Percentiles rank a stretch among this genome's conserved stretches.
Evolutionary conservation across 2,888 invertebrate species (phyloP).

Genomic region (Euspilapteryx auroguttella): DNA sequence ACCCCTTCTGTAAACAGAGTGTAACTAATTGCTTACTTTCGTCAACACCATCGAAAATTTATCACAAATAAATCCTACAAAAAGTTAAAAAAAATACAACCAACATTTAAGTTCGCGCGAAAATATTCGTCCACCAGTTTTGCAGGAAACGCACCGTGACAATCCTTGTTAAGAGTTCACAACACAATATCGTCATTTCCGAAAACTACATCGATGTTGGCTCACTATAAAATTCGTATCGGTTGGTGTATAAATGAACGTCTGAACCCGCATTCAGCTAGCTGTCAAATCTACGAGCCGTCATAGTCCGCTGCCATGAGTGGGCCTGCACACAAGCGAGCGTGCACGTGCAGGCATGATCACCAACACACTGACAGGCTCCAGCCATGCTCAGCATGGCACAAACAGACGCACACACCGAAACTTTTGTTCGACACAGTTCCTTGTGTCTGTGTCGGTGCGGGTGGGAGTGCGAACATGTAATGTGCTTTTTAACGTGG

Average conservation of each 20-base stretch:
- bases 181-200: constrained; percentile 2
- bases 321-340: constrained; percentile 42
- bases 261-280: constrained; percentile 62
- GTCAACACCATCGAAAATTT: constrained; percentile 32
- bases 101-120: constrained; percentile 44
- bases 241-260: constrained; percentile 52
- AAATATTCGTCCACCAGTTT: constrained; percentile 15
- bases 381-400: constrained; percentile 33
- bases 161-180: constrained; percentile 4
- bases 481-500: constrained; percentile 53
- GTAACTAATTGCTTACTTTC: constrained; percentile 49
- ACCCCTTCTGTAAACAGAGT: constrained; percentile 39
- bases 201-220: too few relatives aligned
- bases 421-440: constrained; percentile 38
- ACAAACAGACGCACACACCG: constrained; percentile 38
- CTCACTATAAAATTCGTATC: constrained; percentile 53
- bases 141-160: constrained; percentile 11
- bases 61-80: constrained; percentile 41
- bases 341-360: constrained; percentile 37
- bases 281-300: constrained; percentile 64
- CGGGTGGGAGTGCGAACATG: constrained; percentile 61
- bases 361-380: constrained; percentile 54
- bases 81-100: constrained; percentile 18
- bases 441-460: constrained; percentile 35
- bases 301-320: constrained; percentile 62